Evolutionary conservation across 2,888 invertebrate species (phyloP).

Genomic region (Lymantria monacha): DNA sequence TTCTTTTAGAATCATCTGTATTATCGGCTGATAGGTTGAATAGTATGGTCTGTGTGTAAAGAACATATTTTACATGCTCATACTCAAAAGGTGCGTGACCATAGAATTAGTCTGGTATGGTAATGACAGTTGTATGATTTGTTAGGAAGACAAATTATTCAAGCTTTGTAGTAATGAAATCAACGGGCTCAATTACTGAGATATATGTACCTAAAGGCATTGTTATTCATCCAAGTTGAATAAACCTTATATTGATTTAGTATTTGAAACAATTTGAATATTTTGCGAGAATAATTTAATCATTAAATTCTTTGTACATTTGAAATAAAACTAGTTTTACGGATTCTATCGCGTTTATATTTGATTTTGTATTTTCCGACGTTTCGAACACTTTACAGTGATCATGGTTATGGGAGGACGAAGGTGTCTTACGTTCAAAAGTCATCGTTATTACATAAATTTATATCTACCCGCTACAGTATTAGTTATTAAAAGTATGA

Average conservation of each 20-base stretch:
- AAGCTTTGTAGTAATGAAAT: slow-evolving; percentile 20
- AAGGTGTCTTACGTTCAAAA: too few species aligned
- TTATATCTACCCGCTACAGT: too few species aligned
- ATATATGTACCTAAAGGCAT: slow-evolving; percentile 10
- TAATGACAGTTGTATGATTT: slow-evolving; percentile 48
- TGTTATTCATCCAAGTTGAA: slow-evolving; percentile 13
- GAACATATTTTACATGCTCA: slow-evolving; percentile 18
- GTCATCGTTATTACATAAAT: too few species aligned
- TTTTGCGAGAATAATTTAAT: not conserved
- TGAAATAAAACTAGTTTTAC: too few species aligned
- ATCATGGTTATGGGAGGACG: too few species aligned
- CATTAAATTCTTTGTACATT: too few species aligned
- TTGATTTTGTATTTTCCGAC: too few species aligned
- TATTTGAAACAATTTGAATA: not conserved
- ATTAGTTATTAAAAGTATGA: too few species aligned
- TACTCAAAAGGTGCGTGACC: slow-evolving; percentile 43
- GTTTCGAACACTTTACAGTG: too few species aligned
- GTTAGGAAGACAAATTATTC: slow-evolving; percentile 35
- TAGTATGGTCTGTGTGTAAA: not conserved
- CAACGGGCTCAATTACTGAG: slow-evolving; percentile 12
- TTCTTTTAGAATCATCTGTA: too few species aligned
- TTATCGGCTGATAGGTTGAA: not conserved
- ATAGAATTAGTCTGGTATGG: slow-evolving; percentile 46
- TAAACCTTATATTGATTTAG: slow-evolving; percentile 1
- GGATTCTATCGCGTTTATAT: too few species aligned